Conservation (phyloP, 2,888 invertebrate genomes). For the Brachypalpus laphriformis region DNA sequence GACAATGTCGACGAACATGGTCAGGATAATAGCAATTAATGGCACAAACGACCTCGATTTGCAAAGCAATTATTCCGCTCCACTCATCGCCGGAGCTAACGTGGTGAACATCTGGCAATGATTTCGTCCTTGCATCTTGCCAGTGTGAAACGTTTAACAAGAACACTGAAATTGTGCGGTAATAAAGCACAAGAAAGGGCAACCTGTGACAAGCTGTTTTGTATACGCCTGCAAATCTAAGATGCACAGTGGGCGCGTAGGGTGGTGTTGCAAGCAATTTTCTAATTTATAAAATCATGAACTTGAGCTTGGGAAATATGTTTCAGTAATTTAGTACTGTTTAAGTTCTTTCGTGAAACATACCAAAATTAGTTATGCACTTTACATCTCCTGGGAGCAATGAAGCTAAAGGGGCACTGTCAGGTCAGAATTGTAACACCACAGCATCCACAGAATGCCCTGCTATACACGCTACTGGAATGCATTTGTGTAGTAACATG, state of each 20-base stretch:
- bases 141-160: neutral
- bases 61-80: slow-evolving; percentile 44
- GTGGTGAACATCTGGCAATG: slow-evolving; percentile 9
- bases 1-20: neutral
- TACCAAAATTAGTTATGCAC: neutral
- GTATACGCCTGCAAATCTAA: neutral
- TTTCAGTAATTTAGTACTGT: neutral
- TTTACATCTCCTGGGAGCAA: neutral
- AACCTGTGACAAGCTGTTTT: neutral
- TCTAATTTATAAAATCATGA: neutral
- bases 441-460: too few species aligned
- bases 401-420: too few species aligned
- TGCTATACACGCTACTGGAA: too few species aligned
- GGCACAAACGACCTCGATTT: slow-evolving; percentile 35
- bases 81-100: slow-evolving; percentile 19
- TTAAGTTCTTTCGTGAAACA: too few species aligned
- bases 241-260: neutral
- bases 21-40: slow-evolving; percentile 47
- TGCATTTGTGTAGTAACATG: too few species aligned
- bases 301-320: neutral
- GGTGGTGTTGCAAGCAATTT: neutral
- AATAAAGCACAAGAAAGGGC: neutral
- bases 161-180: neutral
- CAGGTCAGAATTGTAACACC: too few species aligned
- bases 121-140: slow-evolving; percentile 38